Conservation (phyloP, 2,888 invertebrate genomes). For the Corythucha ciliata region DNA sequence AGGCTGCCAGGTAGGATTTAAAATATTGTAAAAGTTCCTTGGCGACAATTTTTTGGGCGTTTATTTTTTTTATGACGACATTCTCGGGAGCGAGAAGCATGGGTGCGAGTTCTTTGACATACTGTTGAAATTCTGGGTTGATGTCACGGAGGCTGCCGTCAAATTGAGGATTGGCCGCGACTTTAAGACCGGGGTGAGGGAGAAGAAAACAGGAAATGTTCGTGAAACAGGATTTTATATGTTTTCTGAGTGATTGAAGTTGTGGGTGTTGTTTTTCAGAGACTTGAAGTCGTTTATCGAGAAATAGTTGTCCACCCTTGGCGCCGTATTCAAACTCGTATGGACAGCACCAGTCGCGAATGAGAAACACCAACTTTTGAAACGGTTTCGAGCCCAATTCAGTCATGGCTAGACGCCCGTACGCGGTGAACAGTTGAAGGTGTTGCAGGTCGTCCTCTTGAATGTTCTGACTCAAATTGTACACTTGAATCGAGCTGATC, state of each 20-base stretch:
- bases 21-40: conserved; percentile 93
- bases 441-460: conserved; percentile 96
- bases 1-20: conserved; percentile 93
- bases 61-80: conserved; percentile 88
- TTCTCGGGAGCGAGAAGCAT: conserved; percentile 80
- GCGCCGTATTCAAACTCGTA: conserved; percentile 88
- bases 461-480: conserved; percentile 90
- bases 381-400: conserved; percentile 83
- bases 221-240: conserved; percentile 89
- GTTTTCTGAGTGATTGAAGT: conserved; percentile 79
- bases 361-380: conserved; percentile 77
- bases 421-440: conserved; percentile 92
- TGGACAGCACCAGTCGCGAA: conserved; percentile 94
- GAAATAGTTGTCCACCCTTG: conserved; percentile 72
- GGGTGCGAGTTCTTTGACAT: conserved; percentile 77
- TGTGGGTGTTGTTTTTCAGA: conserved; percentile 89
- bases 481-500: conserved; percentile 92
- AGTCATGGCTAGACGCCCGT: conserved; percentile 84
- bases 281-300: conserved; percentile 74
- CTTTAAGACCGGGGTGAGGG: conserved; percentile 96
- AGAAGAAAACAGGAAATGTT: conserved; percentile 92
- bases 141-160: conserved; percentile 83
- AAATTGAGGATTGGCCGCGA: conserved; percentile 94
- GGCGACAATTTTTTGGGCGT: conserved; percentile 83
- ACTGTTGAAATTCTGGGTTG: conserved; percentile 80